Base-by-base conservation (phyloP, 2,888 invertebrate species). In the Oligia latruncula region DNA sequence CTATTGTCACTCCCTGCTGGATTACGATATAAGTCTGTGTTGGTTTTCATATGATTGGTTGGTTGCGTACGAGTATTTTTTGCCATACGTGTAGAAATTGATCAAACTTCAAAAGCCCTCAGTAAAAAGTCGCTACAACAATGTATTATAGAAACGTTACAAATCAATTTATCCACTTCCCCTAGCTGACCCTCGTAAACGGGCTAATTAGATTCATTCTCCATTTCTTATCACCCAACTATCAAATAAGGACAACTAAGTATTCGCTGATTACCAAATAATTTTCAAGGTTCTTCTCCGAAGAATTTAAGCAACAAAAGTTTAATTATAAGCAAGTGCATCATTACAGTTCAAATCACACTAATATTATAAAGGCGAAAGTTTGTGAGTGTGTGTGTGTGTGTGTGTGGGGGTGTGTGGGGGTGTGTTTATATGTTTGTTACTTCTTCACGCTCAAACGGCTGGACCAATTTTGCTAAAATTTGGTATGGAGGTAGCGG, bases 141-240 rank as follows among this genome's bases (percentile, higher is more conserved):
- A 29, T 71, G 17, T 55, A 9, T 49, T 11, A 60, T 23, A 40
- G n/a, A 67, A 74, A 74, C 29, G 40, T 71, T 67, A 65, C 71
- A 74, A 71, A 85, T 64, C 66, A 71, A 81, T 81, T 29, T 40
- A 60, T 46, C 29, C 23, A 15, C 71, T 60, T 71, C 46, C 64
- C 43, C 15, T 15, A 17, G 17, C 52, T 77, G 64, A 81, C 82
- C 77, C 64, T 85, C 71, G 52, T 49, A 64, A 58, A 71, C 46
- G 17, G 40, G 8, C 58, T 77, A 64, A 67, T 60, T 81, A 68
- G 29, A 81, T 77, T 73, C 55, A 77, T 81, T 73, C 55, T 64
- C 52, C 20, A 55, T 82, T 81, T 75, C 49, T 71, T 62, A 65
- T 66, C 68, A 52, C 70, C n/a, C 49, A 73, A 77, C 60, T 64